Percentiles rank a stretch among this genome's conserved stretches.
phyloP scores from a whole-genome alignment of 2,888 invertebrate genomes.

The Neoaliturus tenellus region DNA sequence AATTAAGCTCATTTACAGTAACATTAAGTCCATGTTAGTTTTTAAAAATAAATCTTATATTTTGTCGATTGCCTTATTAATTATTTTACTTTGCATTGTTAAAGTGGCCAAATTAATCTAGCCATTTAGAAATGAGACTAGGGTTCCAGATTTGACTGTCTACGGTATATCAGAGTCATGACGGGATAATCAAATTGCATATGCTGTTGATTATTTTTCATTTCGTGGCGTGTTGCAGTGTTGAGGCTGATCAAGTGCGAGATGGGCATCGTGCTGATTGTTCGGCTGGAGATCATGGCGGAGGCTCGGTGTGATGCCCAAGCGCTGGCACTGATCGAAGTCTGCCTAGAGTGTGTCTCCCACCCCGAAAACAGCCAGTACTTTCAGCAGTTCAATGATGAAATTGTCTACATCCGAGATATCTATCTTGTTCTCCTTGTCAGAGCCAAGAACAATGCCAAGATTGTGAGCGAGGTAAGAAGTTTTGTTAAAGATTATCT shows the following conservation, averaged over 20 bases:
- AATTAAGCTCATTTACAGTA: too few relatives aligned
- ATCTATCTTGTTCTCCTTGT: slow-evolving; percentile 77
- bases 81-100: too few relatives aligned
- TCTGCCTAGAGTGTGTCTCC: slow-evolving; percentile 76
- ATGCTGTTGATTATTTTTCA: too few relatives aligned
- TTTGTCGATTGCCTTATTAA: too few relatives aligned
- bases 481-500: neutral
- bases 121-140: too few relatives aligned
- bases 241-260: slow-evolving; percentile 79
- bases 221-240: slow-evolving; percentile 72
- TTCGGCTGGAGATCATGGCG: slow-evolving; percentile 78
- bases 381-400: slow-evolving; percentile 69
- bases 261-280: slow-evolving; percentile 77
- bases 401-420: slow-evolving; percentile 77
- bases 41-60: too few relatives aligned
- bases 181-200: too few relatives aligned
- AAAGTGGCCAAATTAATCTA: too few relatives aligned
- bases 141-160: too few relatives aligned
- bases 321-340: slow-evolving; percentile 76
- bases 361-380: slow-evolving; percentile 61
- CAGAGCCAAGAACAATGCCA: slow-evolving; percentile 75
- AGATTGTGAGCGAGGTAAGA: slow-evolving; percentile 74
- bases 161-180: too few relatives aligned
- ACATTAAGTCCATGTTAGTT: too few relatives aligned
- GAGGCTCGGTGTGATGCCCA: slow-evolving; percentile 79